These are phyloP conservation scores for Nineta flava DNA, from an alignment of 2,888 invertebrate genomes.

Conservation along the genomic window DNA sequence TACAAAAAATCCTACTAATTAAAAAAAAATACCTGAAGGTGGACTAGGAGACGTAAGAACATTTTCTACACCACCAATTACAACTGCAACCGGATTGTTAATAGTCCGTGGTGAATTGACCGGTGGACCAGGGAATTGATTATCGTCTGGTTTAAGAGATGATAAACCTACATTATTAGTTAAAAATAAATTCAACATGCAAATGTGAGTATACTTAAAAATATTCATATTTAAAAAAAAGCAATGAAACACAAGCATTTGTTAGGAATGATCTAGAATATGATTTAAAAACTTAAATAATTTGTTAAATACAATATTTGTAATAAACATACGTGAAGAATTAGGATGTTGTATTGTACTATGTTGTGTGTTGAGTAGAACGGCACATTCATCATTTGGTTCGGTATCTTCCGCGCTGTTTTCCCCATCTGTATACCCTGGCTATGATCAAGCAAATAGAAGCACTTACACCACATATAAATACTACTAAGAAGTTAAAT, in stretches of 20 bases:
- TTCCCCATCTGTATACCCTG: slow-evolving; percentile 38
- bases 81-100: slow-evolving; percentile 23
- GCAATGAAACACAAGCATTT: not conserved
- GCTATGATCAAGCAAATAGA: slow-evolving; percentile 1
- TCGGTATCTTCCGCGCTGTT: slow-evolving; percentile 45
- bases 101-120: slow-evolving; percentile 13
- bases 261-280: no score
- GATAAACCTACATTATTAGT: slow-evolving; percentile 1
- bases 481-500: not conserved
- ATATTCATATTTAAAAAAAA: not conserved
- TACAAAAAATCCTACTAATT: not conserved
- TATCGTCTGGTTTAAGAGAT: slow-evolving; percentile 6
- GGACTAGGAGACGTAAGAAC: slow-evolving; percentile 38
- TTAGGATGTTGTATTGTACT: slow-evolving; percentile 7
- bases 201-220: not conserved
- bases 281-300: not conserved
- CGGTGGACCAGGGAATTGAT: slow-evolving; percentile 7
- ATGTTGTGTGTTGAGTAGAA: slow-evolving; percentile 38
- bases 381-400: slow-evolving; percentile 56
- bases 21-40: slow-evolving; percentile 34
- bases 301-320: not conserved
- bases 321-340: slow-evolving; percentile 4
- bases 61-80: slow-evolving; percentile 26
- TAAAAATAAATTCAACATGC: no score
- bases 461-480: not conserved